phyloP scores from a whole-genome alignment of 2,888 invertebrate species.

The Habrosyne pyritoides region DNA sequence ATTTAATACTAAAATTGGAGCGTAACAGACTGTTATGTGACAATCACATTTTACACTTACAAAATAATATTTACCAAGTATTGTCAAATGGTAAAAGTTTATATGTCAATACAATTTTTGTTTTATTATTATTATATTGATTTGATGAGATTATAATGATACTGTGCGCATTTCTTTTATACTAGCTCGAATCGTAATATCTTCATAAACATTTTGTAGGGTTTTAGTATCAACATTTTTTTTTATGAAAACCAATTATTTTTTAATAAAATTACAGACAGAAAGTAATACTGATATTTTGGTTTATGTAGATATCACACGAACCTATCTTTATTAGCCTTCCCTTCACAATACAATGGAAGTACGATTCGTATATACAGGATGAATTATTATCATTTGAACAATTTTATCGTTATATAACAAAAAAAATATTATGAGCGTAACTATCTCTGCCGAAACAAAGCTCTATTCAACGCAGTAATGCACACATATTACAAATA shows the following conservation, averaged over 20 bases:
- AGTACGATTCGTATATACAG: constrained; percentile 38
- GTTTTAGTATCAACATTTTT: constrained; percentile 25
- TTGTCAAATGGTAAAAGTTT: constrained; percentile 79
- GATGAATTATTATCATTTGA: constrained; percentile 43
- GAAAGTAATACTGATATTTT: constrained; percentile 63
- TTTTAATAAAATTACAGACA: constrained; percentile 32
- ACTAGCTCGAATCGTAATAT: constrained; percentile 66
- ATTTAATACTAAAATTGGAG: constrained; percentile 80
- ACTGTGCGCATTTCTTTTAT: constrained; percentile 75
- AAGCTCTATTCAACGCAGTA: constrained; percentile 62
- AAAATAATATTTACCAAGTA: constrained; percentile 82
- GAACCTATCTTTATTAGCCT: constrained; percentile 47
- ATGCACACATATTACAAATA: constrained; percentile 42
- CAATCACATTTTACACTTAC: constrained; percentile 77
- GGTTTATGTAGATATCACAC: constrained; percentile 65
- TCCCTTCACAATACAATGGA: constrained; percentile 49
- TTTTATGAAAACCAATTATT: constrained; percentile 12
- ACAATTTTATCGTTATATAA: constrained; percentile 26
- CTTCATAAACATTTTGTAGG: constrained; percentile 54
- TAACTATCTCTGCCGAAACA: constrained; percentile 25
- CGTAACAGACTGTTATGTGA: constrained; percentile 73
- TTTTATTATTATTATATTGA: constrained; percentile 31
- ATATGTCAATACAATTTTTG: constrained; percentile 52
- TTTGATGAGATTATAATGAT: constrained; percentile 65
- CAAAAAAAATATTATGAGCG: constrained; percentile 37